Base-by-base conservation (phyloP, 2,888 invertebrate species). In the Callyntrura guangdongensis region DNA sequence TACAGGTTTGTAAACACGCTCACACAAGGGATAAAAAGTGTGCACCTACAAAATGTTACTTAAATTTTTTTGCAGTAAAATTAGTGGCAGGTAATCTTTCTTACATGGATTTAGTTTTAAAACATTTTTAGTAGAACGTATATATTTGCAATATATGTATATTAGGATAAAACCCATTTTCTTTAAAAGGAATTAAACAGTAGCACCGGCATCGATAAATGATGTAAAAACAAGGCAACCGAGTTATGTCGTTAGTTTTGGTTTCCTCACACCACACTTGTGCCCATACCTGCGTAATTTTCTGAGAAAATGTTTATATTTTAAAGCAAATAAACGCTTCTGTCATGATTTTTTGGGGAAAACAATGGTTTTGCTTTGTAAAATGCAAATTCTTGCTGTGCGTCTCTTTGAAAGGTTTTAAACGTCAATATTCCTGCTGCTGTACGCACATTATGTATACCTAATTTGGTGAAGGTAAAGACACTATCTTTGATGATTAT, bases 31-130 rank as follows among this genome's bases (percentile, higher is more conserved):
- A 36, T 36, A 36, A 36, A 36, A 36, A 36, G 36, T 36, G 36
- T 36, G 47, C 47, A 72, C 72, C 72, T 72, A 72, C 45, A 72
- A 72, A 69, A 69, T 69, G 36, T 36, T 69, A n/a, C 36, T 36
- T 25, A 64, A 64, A 25, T 25, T 67, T 67, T 67, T 67, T 14
- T 17, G 67, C 67, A 14, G 14, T 11, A 67, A 4, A 12, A 67
- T 25, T 25, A 11, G n/a, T 45, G 72, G 22, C 22, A 20, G 61
- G 22, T 14, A 64, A 64, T 64, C 61, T 64, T 9, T 72, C n/a
- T 45, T 74, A 74, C 74, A 74, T 74, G 74, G 36, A 74, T 74
- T 74, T 47, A 47, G 49, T 74, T 74, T 74, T 74, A 74, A 59
- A 25, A 22, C 1, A 36, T 36, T 36, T 36, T 36, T 36, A 36